phyloP scores from a whole-genome alignment of 2,797 vertebrate genomes.

The Scolopax bukidnonensis region DNA sequence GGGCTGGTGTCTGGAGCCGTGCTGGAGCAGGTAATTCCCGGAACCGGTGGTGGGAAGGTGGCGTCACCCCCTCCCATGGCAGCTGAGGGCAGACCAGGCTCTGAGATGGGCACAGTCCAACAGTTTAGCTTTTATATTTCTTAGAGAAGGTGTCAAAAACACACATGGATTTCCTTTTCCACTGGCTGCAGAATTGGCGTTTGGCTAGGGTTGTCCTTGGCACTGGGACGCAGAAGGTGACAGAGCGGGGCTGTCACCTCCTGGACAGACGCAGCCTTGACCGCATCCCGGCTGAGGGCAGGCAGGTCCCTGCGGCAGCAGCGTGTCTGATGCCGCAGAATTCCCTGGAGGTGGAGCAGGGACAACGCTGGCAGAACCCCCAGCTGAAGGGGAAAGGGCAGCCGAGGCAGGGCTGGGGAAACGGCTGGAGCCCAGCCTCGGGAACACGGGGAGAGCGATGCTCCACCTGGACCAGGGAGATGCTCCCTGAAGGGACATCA shows the following conservation, averaged over 20 bases:
- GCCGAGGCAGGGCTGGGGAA: not conserved
- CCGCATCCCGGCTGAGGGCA: accelerated
- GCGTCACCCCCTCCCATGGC: accelerated
- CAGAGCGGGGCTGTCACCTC: accelerated
- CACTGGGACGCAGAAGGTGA: not conserved
- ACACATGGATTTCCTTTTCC: not conserved
- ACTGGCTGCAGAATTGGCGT: not conserved
- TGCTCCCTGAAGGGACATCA: not conserved
- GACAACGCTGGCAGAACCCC: not conserved
- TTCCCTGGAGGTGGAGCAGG: not conserved
- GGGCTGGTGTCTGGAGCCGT: not conserved
- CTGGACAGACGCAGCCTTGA: accelerated
- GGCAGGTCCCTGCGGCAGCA: not conserved
- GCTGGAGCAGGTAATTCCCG: not conserved
- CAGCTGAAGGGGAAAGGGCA: not conserved
- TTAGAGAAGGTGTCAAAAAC: not conserved
- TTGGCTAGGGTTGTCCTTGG: not conserved
- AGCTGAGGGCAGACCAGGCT: not conserved
- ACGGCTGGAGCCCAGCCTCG: not conserved
- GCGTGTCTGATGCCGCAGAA: not conserved
- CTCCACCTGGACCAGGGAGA: accelerated
- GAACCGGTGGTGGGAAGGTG: accelerated
- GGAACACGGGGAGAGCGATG: not conserved
- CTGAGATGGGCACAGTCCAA: not conserved
- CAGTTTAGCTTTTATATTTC: not conserved